Evolutionary conservation across 2,113 vertebrate species (phyloP).

Genomic region (Etia nguti): DNA sequence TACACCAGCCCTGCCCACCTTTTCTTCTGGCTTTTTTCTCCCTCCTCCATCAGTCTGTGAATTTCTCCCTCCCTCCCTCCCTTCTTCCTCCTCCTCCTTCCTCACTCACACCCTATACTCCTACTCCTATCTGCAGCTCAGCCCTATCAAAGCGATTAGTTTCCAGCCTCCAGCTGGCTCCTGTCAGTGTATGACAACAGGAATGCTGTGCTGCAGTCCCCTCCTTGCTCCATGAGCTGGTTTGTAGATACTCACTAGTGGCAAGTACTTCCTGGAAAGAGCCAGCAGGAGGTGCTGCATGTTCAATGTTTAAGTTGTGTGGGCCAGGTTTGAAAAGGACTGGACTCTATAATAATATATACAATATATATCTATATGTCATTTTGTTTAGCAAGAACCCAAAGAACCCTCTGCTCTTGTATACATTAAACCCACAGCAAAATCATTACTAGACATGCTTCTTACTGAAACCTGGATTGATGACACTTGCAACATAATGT

Average conservation of each 20-base stretch:
- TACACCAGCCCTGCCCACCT: constrained; percentile 65
- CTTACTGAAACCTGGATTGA: neutral
- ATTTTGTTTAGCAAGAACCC: neutral
- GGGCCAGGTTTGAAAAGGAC: neutral
- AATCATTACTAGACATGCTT: neutral
- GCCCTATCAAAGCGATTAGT: constrained; percentile 70
- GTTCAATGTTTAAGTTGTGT: neutral
- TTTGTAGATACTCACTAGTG: constrained; percentile 20
- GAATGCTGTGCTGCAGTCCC: constrained; percentile 66
- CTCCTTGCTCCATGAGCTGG: constrained; percentile 3
- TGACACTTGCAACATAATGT: neutral
- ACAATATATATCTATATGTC: neutral
- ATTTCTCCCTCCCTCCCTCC: constrained; percentile 35
- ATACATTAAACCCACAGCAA: neutral
- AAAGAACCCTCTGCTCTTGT: neutral
- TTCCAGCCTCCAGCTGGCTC: constrained; percentile 78
- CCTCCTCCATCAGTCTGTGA: constrained; percentile 34
- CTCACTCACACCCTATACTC: constrained; percentile 11
- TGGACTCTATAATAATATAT: neutral
- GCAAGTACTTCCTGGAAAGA: neutral
- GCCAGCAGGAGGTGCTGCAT: constrained; percentile 33
- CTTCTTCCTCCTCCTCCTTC: neutral
- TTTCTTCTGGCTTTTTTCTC: constrained; percentile 15
- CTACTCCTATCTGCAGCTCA: constrained; percentile 30
- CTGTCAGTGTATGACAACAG: constrained; percentile 76